Evolutionary conservation across 2,888 invertebrate genomes (phyloP).

Genomic region (Mayetiola destructor): DNA sequence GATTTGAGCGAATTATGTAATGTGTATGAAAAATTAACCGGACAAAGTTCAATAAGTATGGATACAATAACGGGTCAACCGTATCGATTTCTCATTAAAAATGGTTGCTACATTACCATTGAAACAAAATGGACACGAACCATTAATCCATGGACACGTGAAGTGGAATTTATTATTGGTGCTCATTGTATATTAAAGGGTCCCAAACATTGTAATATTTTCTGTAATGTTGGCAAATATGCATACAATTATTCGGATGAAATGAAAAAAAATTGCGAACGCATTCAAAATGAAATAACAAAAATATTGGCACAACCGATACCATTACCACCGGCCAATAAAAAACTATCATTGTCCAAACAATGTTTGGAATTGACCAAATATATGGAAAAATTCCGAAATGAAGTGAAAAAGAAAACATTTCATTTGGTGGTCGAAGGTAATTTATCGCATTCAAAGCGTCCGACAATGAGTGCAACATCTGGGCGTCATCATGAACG

Average conservation of each 20-base stretch:
- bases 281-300: conserved; percentile 47
- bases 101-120: conserved; percentile 67
- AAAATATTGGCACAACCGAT: conserved; percentile 49
- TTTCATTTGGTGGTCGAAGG: conserved; percentile 36
- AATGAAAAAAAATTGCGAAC: conserved; percentile 23
- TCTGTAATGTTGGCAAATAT: conserved; percentile 21
- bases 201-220: conserved; percentile 35
- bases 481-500: too few relatives aligned
- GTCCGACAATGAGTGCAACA: too few relatives aligned
- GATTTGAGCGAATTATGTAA: conserved; percentile 67
- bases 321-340: conserved; percentile 39
- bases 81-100: conserved; percentile 63
- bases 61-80: conserved; percentile 60
- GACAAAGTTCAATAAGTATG: conserved; percentile 50
- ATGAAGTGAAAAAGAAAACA: conserved; percentile 46
- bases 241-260: conserved; percentile 42
- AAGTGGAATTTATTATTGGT: conserved; percentile 78
- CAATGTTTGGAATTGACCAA: conserved; percentile 57
- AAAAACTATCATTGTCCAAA: conserved; percentile 50
- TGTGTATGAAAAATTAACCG: conserved; percentile 66
- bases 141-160: conserved; percentile 84
- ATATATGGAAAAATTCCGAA: conserved; percentile 61
- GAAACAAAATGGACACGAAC: conserved; percentile 90
- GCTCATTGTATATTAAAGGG: conserved; percentile 65
- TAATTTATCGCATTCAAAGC: background rate